Base-by-base conservation (phyloP, 2,888 invertebrate species). In the Cenopis cana region DNA sequence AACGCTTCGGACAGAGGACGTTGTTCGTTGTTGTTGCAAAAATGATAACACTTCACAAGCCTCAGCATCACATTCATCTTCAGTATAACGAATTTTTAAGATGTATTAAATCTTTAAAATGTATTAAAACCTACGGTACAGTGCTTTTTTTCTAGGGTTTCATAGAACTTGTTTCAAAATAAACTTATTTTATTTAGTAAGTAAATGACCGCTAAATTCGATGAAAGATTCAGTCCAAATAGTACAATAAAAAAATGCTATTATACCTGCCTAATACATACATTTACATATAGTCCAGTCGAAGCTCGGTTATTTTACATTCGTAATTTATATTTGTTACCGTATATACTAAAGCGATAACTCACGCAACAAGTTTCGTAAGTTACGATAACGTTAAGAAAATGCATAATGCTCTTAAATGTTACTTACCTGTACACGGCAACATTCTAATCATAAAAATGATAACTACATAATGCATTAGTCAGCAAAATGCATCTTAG, bases 1-100 rank as follows among this genome's bases (percentile, higher is more conserved):
- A 67, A 57, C 72, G 68, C 61, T 67, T 72, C 46, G 52, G 50
- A 52, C 65, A 66, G 68, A 56, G 59, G 59, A 69, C 66, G 38
- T 46, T 59, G 46, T 64, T 56, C 66, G 38, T 46, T 59, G 46
- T 64, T 56, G 50, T 36, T 65, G 33, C 65, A 18, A 65, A 41
- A 65, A 65, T 59, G 36, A 57, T 56, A 41, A 56, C 38, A 50
- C 59, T 65, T 61, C 54, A 18, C 36, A 10, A 41, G 5, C 41
- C 5, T n/a, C 41, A 62, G 49, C 56, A 69, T 49, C 20, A 33
- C 5, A 33, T 33, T 33, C 33, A 33, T 4, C 17, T 17, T 33
- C 4, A 1, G 6, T 24, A 24, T 5, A 24, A 54, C 20, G n/a
- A n/a, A n/a, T n/a, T n/a, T n/a, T n/a, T n/a, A n/a, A n/a, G n/a